phyloP scores from a whole-genome alignment of 2,797 vertebrate species.

The Enteromius treurensis region DNA sequence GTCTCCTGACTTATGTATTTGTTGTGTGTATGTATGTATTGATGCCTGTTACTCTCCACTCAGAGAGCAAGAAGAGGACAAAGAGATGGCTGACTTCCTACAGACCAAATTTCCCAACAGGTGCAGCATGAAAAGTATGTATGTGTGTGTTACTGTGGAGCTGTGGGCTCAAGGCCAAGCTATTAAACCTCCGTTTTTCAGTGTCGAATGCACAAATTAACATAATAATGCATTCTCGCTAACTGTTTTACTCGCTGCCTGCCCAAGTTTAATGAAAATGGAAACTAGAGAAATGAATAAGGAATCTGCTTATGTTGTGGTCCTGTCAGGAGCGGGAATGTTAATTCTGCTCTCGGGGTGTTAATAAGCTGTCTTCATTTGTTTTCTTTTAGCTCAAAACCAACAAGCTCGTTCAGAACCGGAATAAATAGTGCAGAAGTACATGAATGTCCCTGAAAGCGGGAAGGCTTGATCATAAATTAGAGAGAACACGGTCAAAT shows the following conservation, averaged over 20 bases:
- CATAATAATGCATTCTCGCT: neutral
- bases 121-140: slow-evolving; percentile 74
- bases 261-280: slow-evolving; percentile 15
- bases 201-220: neutral
- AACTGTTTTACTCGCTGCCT: slow-evolving; percentile 8
- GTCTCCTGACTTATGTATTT: neutral
- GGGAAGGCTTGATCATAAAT: neutral
- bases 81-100: slow-evolving; percentile 88
- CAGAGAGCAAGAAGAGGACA: slow-evolving; percentile 89
- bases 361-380: neutral
- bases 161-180: neutral
- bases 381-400: slow-evolving; percentile 10
- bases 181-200: neutral
- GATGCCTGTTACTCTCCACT: slow-evolving; percentile 58
- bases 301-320: neutral
- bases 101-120: slow-evolving; percentile 81
- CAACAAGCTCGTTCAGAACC: neutral
- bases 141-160: neutral
- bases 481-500: neutral
- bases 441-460: neutral
- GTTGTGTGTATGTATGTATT: too few species aligned
- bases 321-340: neutral
- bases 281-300: neutral
- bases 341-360: slow-evolving; percentile 10
- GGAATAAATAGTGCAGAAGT: neutral